Evolutionary conservation across 1,140 invertebrate genomes (phyloP), one percentile per base, ranked within the genome.

Genomic region (Lysiphlebus fabarum): DNA sequence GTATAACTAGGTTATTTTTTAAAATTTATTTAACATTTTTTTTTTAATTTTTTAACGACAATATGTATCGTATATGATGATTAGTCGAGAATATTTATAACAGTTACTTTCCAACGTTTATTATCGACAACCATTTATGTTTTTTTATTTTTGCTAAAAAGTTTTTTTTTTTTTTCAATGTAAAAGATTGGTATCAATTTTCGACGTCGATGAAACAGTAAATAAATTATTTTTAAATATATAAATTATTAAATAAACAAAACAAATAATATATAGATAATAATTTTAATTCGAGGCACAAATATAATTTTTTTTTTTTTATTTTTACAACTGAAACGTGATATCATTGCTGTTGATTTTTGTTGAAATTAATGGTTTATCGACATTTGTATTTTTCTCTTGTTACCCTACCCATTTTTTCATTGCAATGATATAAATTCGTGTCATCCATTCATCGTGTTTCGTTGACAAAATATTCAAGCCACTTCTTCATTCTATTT

Each of bases 101-200:
- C 17, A 53, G 37, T 33, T 59, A 59, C 58, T 59, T 59, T 59
- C 58, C 53, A 63, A 61, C 49, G 58, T 53, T 60, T 58, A 61
- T 58, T 55, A 58, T 59, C 17, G 43, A 51, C 50, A 17, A 56
- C 45, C 26, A 41, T 53, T 17, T 43, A 37, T 40, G 40, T 55
- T 50, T 53, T 33, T 44, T 57, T 49, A 7, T 14, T 53, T 42
- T 48, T 49, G 6, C 2, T 26, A 26, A 49, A 49, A 49, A 9
- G n/a, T 48, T 33, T 48, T 41, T 43, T 40, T 14, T 60, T 38
- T 26, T 17, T 26, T 26, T 26, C 4, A 26, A 26, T 26, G 17
- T 26, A 26, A 26, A 26, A 26, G 17, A 26, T 26, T 26, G 17
- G 17, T 26, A 59, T 48, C 44, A 38, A 56, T 47, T 14, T 38